A percentile compares a stretch with the other conserved stretches of the same genome.
These are phyloP conservation scores for Rattus rattus DNA, from an alignment of 2,113 vertebrate genomes.

Conservation along the genomic window DNA sequence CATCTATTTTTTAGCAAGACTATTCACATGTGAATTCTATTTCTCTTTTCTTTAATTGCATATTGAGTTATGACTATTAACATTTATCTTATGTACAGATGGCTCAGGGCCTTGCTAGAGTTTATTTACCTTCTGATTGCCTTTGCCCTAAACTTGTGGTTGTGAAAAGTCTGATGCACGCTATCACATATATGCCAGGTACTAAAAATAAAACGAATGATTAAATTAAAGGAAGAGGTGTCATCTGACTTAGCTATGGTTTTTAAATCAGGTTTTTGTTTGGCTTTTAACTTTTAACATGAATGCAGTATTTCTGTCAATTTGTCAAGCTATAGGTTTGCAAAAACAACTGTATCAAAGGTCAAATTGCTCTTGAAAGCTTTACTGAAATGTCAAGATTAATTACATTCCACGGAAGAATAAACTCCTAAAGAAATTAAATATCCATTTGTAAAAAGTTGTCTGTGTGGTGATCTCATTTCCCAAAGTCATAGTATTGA, in stretches of 20 bases:
- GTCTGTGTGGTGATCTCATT: constrained; percentile 54
- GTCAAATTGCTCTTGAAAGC: constrained; percentile 81
- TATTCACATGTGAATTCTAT: not conserved
- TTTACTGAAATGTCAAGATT: constrained; percentile 83
- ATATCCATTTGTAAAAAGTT: constrained; percentile 72
- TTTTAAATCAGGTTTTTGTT: constrained; percentile 47
- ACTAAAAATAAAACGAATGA: not conserved
- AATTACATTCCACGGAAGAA: constrained; percentile 68
- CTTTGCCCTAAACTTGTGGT: constrained; percentile 1
- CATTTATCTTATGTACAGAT: not conserved
- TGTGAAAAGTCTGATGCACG: not conserved
- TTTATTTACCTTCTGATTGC: not conserved
- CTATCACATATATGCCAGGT: not conserved
- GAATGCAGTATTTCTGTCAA: constrained; percentile 66
- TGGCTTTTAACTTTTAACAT: not conserved
- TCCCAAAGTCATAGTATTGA: not conserved
- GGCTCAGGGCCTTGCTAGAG: not conserved
- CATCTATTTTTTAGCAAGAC: not conserved
- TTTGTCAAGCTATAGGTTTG: constrained; percentile 61
- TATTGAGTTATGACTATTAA: not conserved
- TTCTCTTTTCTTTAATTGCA: not conserved
- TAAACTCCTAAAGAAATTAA: constrained; percentile 74
- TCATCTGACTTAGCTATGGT: constrained; percentile 47
- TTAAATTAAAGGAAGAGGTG: constrained; percentile 6
- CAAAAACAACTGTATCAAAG: constrained; percentile 75